Percentiles rank a stretch among this genome's conserved stretches.
These are phyloP conservation scores for Sebastolobus alascanus DNA, from an alignment of 2,797 vertebrate species.

Conservation along the genomic window DNA sequence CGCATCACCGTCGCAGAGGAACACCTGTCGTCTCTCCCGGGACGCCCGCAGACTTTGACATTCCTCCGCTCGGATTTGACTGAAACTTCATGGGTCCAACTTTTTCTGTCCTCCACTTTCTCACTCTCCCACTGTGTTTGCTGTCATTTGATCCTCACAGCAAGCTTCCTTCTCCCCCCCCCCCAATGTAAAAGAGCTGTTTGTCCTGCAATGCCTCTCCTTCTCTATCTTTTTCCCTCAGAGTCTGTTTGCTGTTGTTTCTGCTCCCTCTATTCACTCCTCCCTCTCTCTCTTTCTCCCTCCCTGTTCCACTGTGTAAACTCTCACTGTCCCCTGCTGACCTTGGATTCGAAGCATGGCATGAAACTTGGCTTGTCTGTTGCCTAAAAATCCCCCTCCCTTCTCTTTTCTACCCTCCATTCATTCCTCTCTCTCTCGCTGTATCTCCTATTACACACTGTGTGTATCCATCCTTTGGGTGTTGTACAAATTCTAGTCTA, in stretches of 20 bases:
- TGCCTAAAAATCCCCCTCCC: conserved; percentile 32
- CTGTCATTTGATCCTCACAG: conserved; percentile 73
- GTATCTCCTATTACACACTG: conserved; percentile 60
- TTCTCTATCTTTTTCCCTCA: conserved; percentile 55
- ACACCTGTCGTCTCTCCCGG: conserved; percentile 42
- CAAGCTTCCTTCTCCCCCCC: conserved; percentile 41
- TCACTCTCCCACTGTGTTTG: conserved; percentile 59
- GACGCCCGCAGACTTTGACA: conserved; percentile 21
- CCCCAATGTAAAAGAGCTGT: conserved; percentile 47
- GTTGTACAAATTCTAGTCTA: conserved; percentile 12
- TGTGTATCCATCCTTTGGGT: conserved; percentile 19
- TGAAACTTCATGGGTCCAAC: conserved; percentile 19
- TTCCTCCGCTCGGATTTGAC: conserved; percentile 39
- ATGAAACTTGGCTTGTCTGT: conserved; percentile 67
- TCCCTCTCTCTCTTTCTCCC: conserved; percentile 54
- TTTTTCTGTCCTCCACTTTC: conserved; percentile 40
- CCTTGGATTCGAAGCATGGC: conserved; percentile 72
- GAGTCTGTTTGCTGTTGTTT: conserved; percentile 69
- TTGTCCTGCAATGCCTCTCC: conserved; percentile 56
- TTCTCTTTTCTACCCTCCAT: not conserved
- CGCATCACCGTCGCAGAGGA: conserved; percentile 60
- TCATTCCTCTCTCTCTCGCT: conserved; percentile 24
- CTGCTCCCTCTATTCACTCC: conserved; percentile 59
- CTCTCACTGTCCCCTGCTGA: conserved; percentile 71
- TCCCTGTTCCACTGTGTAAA: conserved; percentile 69